Evolutionary conservation across 2,888 invertebrate genomes (phyloP).

Genomic region (Syritta pipiens): DNA sequence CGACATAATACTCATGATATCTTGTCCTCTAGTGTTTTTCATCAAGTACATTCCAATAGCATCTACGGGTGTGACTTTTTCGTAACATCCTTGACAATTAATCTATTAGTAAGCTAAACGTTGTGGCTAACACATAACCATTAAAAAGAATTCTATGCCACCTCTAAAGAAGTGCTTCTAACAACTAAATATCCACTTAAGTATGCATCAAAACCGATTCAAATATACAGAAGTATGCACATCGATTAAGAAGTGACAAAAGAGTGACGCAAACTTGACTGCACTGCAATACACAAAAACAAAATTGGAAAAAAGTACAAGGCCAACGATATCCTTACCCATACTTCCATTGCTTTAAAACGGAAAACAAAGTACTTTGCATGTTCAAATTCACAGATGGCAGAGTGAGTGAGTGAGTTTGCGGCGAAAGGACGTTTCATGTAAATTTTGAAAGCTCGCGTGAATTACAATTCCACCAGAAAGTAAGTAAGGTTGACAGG

Average conservation of each 20-base stretch:
- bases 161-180: constrained; percentile 23
- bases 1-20: not conserved
- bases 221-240: constrained; percentile 1
- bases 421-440: too few relatives aligned
- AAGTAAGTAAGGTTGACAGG: constrained; percentile 26
- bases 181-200: constrained; percentile 38
- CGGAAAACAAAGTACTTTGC: constrained; percentile 59
- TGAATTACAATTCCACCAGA: constrained; percentile 43
- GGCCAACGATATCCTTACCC: constrained; percentile 39
- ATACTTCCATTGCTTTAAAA: constrained; percentile 66
- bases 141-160: constrained; percentile 17
- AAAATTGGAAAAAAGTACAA: not conserved
- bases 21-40: not conserved
- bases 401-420: too few relatives aligned
- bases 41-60: not conserved
- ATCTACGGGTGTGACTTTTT: too few relatives aligned
- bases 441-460: constrained; percentile 31
- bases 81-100: too few relatives aligned
- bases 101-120: not conserved
- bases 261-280: constrained; percentile 11
- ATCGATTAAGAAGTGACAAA: not conserved
- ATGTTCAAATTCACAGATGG: constrained; percentile 57
- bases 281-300: not conserved
- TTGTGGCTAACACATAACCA: constrained; percentile 16
- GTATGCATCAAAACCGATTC: constrained; percentile 30